Base-by-base conservation (phyloP, 2,797 vertebrate genomes). In the Nyctibius grandis region DNA sequence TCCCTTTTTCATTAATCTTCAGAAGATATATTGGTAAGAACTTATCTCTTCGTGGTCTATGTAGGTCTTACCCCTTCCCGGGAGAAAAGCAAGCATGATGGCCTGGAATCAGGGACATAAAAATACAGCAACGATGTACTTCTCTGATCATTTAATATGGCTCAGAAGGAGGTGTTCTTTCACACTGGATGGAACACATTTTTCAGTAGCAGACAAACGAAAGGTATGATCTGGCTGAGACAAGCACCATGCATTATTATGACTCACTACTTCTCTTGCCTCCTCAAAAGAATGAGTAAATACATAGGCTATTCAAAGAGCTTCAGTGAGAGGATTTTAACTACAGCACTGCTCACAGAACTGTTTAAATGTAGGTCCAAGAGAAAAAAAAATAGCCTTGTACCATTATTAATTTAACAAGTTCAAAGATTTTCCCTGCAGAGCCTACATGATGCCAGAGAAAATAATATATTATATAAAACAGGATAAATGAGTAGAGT, bases 201-300 rank as follows among this genome's bases (percentile, higher is more conserved):
- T 96, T 91, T 86, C 50, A 83, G 47, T 26, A 70, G 53, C 36
- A 80, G 70, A 87, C 40, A 94, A 90, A 93, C 70, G 77, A 92
- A 91, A 91, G 23, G 4, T 23, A 26, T 33, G 29, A 20, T 93
- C 28, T 81, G 50, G 36, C 45, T 74, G 81, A 94, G 79, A 91
- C 44, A 85, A 87, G 67, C 25, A 44, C 47, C 38, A 19, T 75
- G 38, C 12, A 38, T 92, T 90, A 61, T 85, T 91, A 64, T 69
- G 64, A 83, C 22, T 91, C 75, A 79, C 18, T 88, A 60, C 9
- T 61, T 80, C 61, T 80, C 42, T 50, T 45, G 28, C 31, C 33
- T 54, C 18, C 38, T 91, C 65, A 89, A 76, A 91, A 93, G 44
- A 78, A 50, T 36, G 44, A 40, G 33, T 60, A 88, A 87, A 74